These are phyloP conservation scores for Probosciger aterrimus DNA, from an alignment of 2,113 vertebrate genomes.

Conservation along the genomic window DNA sequence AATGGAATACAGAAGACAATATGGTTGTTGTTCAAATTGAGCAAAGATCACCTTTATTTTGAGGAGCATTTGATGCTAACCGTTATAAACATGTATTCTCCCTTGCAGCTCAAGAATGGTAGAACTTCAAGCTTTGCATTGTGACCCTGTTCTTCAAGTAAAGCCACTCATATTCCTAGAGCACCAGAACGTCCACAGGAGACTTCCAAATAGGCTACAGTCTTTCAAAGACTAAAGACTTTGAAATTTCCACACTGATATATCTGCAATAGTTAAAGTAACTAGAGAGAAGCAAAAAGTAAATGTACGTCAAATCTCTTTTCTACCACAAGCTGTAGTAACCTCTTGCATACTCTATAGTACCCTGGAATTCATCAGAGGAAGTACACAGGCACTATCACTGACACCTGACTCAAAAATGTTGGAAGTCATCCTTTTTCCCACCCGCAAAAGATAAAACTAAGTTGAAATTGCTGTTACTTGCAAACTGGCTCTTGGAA, in stretches of 20 bases:
- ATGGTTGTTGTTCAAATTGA: background rate
- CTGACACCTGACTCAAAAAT: background rate
- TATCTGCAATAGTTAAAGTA: background rate
- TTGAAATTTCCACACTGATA: background rate
- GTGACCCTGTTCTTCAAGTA: background rate
- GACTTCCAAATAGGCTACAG: background rate
- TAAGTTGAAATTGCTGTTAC: background rate
- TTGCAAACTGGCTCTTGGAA: background rate
- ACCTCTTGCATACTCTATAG: background rate
- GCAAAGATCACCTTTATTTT: background rate
- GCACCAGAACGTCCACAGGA: background rate
- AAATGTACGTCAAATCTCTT: background rate
- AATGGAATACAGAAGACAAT: background rate
- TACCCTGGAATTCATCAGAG: background rate
- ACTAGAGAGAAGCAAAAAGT: background rate
- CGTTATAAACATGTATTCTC: background rate
- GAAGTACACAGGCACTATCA: background rate
- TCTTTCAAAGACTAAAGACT: background rate
- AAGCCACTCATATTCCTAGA: background rate
- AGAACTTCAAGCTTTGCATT: fast-evolving
- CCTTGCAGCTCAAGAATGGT: background rate
- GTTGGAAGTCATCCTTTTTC: background rate
- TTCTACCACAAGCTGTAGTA: background rate
- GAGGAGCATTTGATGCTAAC: background rate
- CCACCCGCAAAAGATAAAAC: background rate